Conservation (phyloP, 37 sponge, comb jelly and placozoan genomes). For the Tethya wilhelma region DNA sequence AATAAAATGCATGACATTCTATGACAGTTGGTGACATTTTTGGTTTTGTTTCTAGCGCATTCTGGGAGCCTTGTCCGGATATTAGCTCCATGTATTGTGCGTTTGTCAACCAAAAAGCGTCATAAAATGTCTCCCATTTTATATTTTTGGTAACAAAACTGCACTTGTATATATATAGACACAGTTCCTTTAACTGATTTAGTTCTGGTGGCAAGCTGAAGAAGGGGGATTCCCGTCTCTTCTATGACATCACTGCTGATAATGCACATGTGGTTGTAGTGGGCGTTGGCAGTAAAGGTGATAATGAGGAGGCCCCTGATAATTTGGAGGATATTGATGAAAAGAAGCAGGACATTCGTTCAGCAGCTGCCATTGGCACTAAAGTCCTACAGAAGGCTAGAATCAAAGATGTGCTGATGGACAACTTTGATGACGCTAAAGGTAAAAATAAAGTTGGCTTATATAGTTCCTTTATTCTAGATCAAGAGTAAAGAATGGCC, state of each 20-base stretch:
- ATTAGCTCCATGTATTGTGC: too few species aligned
- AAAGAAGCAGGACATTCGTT: slow-evolving; percentile 30
- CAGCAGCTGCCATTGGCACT: slow-evolving; percentile 59
- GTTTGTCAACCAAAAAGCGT: too few species aligned
- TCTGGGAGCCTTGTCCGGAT: too few species aligned
- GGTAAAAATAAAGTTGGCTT: too few species aligned
- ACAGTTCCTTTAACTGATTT: neutral
- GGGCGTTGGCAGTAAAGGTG: slow-evolving; percentile 18
- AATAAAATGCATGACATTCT: too few species aligned
- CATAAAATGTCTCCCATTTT: too few species aligned
- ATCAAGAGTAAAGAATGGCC: too few species aligned
- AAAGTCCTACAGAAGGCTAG: slow-evolving; percentile 56
- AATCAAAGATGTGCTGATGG: slow-evolving; percentile 51
- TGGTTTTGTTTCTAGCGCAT: too few species aligned
- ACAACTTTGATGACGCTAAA: slow-evolving; percentile 62
- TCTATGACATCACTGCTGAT: slow-evolving; percentile 51
- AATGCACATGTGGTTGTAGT: slow-evolving; percentile 52
- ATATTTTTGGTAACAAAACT: too few species aligned
- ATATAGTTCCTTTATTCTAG: too few species aligned
- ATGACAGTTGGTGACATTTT: too few species aligned
- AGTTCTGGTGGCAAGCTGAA: slow-evolving; percentile 44
- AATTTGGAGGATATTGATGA: slow-evolving; percentile 37
- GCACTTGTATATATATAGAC: neutral
- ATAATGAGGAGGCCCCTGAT: neutral
- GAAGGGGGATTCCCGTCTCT: slow-evolving; percentile 50